Conservation (phyloP, 2,797 vertebrate genomes). For the Lagodon rhomboides region DNA sequence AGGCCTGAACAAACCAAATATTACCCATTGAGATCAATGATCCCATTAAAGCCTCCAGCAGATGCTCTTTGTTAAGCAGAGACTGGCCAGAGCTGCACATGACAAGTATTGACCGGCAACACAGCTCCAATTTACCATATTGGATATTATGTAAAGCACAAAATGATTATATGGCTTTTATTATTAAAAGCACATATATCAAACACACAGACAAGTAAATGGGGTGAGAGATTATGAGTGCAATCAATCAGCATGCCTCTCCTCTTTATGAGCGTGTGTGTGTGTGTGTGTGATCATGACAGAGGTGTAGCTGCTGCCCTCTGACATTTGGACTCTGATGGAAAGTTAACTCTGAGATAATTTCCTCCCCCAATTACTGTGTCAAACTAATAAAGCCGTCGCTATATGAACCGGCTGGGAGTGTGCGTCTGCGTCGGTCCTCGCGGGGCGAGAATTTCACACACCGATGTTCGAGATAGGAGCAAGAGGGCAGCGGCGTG, state of each 20-base stretch:
- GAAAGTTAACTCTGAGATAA: slow-evolving; percentile 43
- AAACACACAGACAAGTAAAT: slow-evolving; percentile 45
- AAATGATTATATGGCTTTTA: slow-evolving; percentile 48
- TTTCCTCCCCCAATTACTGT: slow-evolving; percentile 51
- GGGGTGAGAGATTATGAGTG: slow-evolving; percentile 36
- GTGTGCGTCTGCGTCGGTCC: slow-evolving; percentile 7
- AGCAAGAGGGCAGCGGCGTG: slow-evolving; percentile 36
- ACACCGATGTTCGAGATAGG: slow-evolving; percentile 34
- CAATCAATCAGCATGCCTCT: slow-evolving; percentile 50
- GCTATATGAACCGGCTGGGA: slow-evolving; percentile 5
- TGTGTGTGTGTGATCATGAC: slow-evolving; percentile 14
- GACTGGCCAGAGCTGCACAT: slow-evolving; percentile 31
- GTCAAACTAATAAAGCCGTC: slow-evolving; percentile 42
- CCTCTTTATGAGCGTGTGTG: background rate
- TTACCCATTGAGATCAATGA: slow-evolving; percentile 61
- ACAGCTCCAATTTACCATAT: slow-evolving; percentile 48
- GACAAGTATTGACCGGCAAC: slow-evolving; percentile 60
- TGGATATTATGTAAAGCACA: slow-evolving; percentile 50
- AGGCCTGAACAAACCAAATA: slow-evolving; percentile 54
- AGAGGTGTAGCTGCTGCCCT: slow-evolving; percentile 20
- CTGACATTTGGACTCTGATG: slow-evolving; percentile 39
- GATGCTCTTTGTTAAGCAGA: slow-evolving; percentile 59
- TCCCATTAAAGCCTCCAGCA: slow-evolving; percentile 56
- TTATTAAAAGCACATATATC: slow-evolving; percentile 35
- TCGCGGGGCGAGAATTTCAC: slow-evolving; percentile 30